phyloP scores from a whole-genome alignment of 2,113 vertebrate species.

The Ginglymostoma cirratum region DNA sequence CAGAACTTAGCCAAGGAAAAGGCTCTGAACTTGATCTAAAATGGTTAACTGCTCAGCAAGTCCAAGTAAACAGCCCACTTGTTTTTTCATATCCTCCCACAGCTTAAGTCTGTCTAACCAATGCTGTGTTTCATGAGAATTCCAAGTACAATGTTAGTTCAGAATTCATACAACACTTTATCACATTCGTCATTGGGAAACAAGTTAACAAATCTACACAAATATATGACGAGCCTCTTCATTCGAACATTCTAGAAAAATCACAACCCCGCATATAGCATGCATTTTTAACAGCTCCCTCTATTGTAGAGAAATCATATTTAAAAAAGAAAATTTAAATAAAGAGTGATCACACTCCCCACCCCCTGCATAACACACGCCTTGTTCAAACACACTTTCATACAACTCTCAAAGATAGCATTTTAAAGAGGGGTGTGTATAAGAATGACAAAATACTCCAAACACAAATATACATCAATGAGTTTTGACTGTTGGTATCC shows the following conservation, averaged over 20 bases:
- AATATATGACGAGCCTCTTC: conserved; percentile 24
- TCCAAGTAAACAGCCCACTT: not conserved
- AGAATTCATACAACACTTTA: not conserved
- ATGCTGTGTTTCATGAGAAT: conserved; percentile 37
- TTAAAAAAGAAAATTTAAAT: conserved; percentile 20
- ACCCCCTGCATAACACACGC: not conserved
- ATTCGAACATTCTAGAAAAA: not conserved
- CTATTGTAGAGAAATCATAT: conserved; percentile 25
- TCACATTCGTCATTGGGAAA: conserved; percentile 25
- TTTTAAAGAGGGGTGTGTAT: not conserved
- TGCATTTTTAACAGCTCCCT: conserved; percentile 1
- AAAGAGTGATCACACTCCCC: not conserved
- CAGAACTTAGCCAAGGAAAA: not conserved
- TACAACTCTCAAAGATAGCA: conserved; percentile 4
- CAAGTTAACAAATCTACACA: conserved; percentile 23
- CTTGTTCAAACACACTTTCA: conserved; percentile 32
- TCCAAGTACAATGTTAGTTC: conserved; percentile 4
- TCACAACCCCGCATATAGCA: not conserved
- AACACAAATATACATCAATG: not conserved
- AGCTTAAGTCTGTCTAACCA: not conserved
- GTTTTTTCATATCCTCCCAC: not conserved
- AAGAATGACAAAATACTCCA: not conserved
- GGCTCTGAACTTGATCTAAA: not conserved
- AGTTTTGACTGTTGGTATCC: conserved; percentile 33
- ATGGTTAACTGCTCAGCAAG: not conserved